Evolutionary conservation across 92 coral and sea anemone species (phyloP).

Genomic region (Parazoanthus swiftii): DNA sequence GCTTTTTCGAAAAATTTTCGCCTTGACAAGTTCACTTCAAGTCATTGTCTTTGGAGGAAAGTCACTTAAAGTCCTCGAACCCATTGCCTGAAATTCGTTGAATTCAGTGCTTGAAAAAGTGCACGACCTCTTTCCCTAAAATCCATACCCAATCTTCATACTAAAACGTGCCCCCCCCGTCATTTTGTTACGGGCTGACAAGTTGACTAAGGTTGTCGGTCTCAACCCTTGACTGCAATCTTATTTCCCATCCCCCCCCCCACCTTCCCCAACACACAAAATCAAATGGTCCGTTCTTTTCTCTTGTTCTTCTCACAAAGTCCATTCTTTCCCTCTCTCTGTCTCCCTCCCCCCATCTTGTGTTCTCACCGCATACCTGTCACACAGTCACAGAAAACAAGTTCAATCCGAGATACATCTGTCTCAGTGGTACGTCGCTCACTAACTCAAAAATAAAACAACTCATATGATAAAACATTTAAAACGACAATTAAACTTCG

Average conservation of each 20-base stretch:
- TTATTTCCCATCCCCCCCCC: not conserved
- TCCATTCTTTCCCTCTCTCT: not conserved
- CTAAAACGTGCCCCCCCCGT: no score
- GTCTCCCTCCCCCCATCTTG: not conserved
- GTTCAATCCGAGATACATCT: not conserved
- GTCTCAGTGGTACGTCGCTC: not conserved
- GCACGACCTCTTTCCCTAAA: no score
- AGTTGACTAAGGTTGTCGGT: not conserved
- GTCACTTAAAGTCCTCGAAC: no score
- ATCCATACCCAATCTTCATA: no score
- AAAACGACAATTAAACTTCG: not conserved
- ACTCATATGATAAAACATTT: not conserved
- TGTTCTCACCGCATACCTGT: slow-evolving; percentile 37
- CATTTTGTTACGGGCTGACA: not conserved
- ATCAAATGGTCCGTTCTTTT: not conserved
- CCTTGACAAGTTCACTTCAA: no score
- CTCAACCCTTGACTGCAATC: not conserved
- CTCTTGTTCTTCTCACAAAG: not conserved
- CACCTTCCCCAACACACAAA: not conserved
- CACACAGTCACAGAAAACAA: slow-evolving; percentile 5
- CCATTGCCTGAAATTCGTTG: no score
- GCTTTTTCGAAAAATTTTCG: no score
- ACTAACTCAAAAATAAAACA: no score
- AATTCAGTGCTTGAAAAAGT: no score
- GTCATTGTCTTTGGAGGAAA: no score